These are phyloP conservation scores for Zoanthus sansibaricus DNA, from an alignment of 92 coral and sea anemone species.

Conservation along the genomic window DNA sequence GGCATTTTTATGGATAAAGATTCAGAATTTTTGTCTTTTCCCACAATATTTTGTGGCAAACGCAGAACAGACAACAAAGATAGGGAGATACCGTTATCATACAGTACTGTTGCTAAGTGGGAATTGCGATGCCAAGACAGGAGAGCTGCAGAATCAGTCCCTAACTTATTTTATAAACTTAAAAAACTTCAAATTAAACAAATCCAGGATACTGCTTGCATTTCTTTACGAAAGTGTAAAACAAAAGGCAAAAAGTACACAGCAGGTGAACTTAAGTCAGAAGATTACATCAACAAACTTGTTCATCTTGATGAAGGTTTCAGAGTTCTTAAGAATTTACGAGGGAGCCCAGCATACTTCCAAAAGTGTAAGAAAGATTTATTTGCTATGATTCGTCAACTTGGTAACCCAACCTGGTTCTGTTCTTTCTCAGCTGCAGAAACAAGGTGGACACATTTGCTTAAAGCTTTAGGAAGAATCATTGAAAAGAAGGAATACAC, in stretches of 20 bases:
- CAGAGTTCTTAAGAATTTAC: conserved; percentile 60
- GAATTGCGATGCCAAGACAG: conserved; percentile 61
- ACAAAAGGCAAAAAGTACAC: conserved; percentile 66
- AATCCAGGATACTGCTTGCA: conserved; percentile 59
- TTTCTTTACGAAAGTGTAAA: conserved; percentile 58
- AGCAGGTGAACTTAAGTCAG: conserved; percentile 58
- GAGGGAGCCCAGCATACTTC: conserved; percentile 66
- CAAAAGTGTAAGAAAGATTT: conserved; percentile 66
- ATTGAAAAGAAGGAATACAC: not conserved
- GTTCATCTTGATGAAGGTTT: conserved; percentile 64
- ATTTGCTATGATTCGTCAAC: conserved; percentile 72
- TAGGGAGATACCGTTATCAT: conserved; percentile 48
- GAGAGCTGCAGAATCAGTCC: conserved; percentile 66
- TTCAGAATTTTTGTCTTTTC: conserved; percentile 67
- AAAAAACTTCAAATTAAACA: conserved; percentile 65
- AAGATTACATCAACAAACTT: conserved; percentile 45
- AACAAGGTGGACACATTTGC: conserved; percentile 61
- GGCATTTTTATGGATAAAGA: conserved; percentile 69
- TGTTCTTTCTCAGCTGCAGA: conserved; percentile 69
- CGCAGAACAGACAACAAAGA: conserved; percentile 47
- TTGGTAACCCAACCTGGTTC: conserved; percentile 70
- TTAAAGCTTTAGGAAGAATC: conserved; percentile 44
- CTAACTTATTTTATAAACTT: conserved; percentile 57
- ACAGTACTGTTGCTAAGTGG: conserved; percentile 63
- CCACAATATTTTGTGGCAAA: conserved; percentile 71